A percentile compares a stretch with the other conserved stretches of the same genome.
Evolutionary conservation across 2,888 invertebrate species (phyloP).

Genomic region (Sceliomorpha sp.): DNA sequence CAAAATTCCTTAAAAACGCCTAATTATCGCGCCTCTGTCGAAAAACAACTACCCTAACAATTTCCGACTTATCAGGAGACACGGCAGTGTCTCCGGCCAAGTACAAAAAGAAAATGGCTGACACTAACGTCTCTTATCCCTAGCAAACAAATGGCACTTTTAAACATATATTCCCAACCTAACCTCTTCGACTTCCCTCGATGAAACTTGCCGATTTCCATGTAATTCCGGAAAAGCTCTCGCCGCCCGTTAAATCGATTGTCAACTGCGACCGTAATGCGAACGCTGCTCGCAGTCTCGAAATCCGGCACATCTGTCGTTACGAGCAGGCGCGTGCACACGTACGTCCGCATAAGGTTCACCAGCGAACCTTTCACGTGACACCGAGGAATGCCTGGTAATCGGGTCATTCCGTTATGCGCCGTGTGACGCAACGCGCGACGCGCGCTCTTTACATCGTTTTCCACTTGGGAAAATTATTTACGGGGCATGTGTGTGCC

Average conservation of each 20-base stretch:
- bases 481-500: slow-evolving; percentile 9
- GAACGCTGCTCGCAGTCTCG: slow-evolving; percentile 18
- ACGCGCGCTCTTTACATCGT: slow-evolving; percentile 38
- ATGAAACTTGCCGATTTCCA: too few species aligned
- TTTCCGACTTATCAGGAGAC: too few species aligned
- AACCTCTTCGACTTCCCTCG: too few species aligned
- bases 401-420: slow-evolving; percentile 50
- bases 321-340: slow-evolving; percentile 25
- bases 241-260: slow-evolving; percentile 35
- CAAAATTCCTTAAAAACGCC: too few species aligned
- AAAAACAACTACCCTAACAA: too few species aligned
- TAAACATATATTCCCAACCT: too few species aligned
- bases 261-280: slow-evolving; percentile 35
- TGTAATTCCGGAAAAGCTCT: too few species aligned
- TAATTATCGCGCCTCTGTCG: too few species aligned
- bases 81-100: too few species aligned
- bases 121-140: too few species aligned
- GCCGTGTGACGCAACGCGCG: slow-evolving; percentile 36
- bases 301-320: slow-evolving; percentile 23
- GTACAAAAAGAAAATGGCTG: too few species aligned
- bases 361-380: slow-evolving; percentile 37
- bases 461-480: slow-evolving; percentile 45
- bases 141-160: too few species aligned
- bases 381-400: slow-evolving; percentile 39
- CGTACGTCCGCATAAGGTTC: not conserved